Conservation (phyloP, 2,888 invertebrate genomes). For the Nomada hirtipes region DNA sequence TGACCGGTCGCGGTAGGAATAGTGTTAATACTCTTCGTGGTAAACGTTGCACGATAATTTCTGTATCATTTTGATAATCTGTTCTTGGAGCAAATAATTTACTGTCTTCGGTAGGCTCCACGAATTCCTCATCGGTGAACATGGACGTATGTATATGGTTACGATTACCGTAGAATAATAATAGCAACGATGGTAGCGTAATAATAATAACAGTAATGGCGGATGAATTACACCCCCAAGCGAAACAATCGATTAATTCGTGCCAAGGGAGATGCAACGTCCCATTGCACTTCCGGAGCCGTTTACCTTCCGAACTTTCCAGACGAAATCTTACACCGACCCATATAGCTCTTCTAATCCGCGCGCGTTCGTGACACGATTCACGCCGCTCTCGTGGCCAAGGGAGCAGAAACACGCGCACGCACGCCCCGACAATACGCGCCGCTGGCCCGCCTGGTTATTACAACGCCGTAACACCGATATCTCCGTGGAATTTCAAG, state of each 20-base stretch:
- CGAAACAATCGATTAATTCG: not conserved
- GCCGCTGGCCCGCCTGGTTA: not conserved
- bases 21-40: too few relatives aligned
- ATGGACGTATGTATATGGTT: too few relatives aligned
- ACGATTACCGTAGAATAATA: too few relatives aligned
- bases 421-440: conserved; percentile 14
- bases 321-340: conserved; percentile 30
- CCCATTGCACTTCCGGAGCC: not conserved
- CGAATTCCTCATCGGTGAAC: not conserved
- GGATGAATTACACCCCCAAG: too few relatives aligned
- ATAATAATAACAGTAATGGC: too few relatives aligned
- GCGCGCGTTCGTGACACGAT: not conserved
- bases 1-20: too few relatives aligned
- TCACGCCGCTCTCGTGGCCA: not conserved
- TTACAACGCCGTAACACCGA: conserved; percentile 26
- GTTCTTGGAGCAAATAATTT: too few relatives aligned
- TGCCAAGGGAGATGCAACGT: not conserved
- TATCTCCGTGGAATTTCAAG: conserved; percentile 37
- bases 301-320: conserved; percentile 24
- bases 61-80: too few relatives aligned
- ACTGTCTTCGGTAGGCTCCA: not conserved
- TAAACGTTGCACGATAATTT: too few relatives aligned
- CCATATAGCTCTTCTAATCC: not conserved
- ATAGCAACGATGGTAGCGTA: too few relatives aligned
- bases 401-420: not conserved